phyloP scores from a whole-genome alignment of 64 coral and sea anemone species.

The Dendronephthya gigantea region DNA sequence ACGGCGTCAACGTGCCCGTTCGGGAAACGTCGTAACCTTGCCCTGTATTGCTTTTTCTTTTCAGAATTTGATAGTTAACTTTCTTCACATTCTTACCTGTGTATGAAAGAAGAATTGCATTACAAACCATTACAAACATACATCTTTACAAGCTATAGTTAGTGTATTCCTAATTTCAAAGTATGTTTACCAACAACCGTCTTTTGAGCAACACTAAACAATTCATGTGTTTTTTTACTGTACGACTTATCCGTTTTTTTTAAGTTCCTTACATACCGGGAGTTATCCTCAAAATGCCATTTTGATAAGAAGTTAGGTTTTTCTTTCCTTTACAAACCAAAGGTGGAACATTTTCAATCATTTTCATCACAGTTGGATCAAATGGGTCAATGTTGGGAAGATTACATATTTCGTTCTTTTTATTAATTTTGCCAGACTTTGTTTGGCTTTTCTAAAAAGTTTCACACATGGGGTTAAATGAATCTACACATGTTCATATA shows the following conservation, averaged over 20 bases:
- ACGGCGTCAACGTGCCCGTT: not conserved
- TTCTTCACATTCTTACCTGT: not conserved
- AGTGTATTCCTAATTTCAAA: no score
- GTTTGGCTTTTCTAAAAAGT: not conserved
- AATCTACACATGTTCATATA: no score
- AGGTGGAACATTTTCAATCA: conserved; percentile 8
- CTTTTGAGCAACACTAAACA: no score
- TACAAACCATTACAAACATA: no score
- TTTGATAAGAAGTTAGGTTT: not conserved
- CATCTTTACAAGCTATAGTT: no score
- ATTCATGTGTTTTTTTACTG: no score
- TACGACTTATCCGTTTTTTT: no score
- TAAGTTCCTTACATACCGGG: not conserved
- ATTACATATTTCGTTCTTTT: not conserved
- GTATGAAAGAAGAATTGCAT: no score
- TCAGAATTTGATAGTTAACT: not conserved
- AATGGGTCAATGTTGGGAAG: conserved; percentile 2
- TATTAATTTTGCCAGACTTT: not conserved
- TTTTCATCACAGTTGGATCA: conserved; percentile 13
- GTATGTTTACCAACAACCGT: no score
- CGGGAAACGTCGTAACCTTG: not conserved
- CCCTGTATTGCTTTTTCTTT: not conserved
- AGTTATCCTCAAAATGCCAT: not conserved
- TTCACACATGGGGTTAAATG: no score
- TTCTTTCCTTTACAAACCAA: not conserved